Percentiles rank a stretch among this genome's conserved stretches.
Evolutionary conservation across 2,888 invertebrate genomes (phyloP).

Genomic region (Erpobdella octoculata): DNA sequence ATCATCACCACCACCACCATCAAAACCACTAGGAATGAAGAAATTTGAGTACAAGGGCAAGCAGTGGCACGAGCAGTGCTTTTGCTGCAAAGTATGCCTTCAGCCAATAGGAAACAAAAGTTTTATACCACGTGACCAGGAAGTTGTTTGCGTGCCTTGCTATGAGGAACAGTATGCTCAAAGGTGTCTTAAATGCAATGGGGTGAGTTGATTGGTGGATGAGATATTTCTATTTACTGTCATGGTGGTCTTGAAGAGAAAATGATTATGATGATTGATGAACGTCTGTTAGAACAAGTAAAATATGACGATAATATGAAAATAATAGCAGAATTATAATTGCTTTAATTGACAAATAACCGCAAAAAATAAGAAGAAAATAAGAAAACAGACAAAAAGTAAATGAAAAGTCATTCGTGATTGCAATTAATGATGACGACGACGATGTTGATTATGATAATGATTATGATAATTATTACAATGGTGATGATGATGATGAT

Average conservation of each 20-base stretch:
- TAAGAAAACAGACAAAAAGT: too few relatives aligned
- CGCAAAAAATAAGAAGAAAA: too few relatives aligned
- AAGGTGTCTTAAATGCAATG: constrained; percentile 61
- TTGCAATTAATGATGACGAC: neutral
- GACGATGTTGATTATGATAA: constrained; percentile 4
- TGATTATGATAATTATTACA: neutral
- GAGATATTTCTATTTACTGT: too few relatives aligned
- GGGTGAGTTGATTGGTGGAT: constrained; percentile 32
- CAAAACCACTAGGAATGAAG: constrained; percentile 94
- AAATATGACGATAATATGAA: too few relatives aligned
- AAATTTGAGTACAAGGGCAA: constrained; percentile 99
- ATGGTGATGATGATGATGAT: constrained; percentile 4
- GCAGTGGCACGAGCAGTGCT: constrained; percentile 99
- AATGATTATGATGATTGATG: too few relatives aligned
- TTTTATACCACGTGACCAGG: constrained; percentile 90
- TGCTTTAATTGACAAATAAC: too few relatives aligned
- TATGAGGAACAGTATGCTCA: constrained; percentile 99
- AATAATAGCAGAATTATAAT: too few relatives aligned
- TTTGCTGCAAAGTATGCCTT: constrained; percentile 91
- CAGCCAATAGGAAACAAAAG: constrained; percentile 94
- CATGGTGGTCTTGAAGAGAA: too few relatives aligned
- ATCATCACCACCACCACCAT: too few relatives aligned
- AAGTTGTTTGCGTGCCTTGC: constrained; percentile 96
- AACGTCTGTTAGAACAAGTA: too few relatives aligned
- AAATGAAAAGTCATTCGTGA: neutral